Base-by-base conservation (phyloP, 2,113 vertebrate species). In the Xiphias gladius region DNA sequence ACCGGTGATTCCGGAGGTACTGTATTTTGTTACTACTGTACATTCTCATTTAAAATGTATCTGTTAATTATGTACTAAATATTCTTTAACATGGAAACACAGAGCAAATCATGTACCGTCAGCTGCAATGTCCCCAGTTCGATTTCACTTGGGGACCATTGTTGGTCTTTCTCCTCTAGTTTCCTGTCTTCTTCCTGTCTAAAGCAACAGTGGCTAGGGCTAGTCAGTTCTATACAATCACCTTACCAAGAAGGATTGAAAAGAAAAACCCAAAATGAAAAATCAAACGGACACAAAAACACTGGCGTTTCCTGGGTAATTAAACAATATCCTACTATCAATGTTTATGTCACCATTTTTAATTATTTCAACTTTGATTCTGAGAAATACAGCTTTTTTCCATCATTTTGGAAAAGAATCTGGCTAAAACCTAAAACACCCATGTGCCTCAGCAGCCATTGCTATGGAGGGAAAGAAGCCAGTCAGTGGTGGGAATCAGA, bases 351-450 rank as follows among this genome's bases (percentile, higher is more conserved):
- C 11, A 20, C 20, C 28, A 58, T 52, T 19, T 66, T 41, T 20
- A 28, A n/a, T 64, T 43, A 58, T 62, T 68, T 50, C 24, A 58
- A 16, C 13, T 46, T 66, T 37, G 14, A 63, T 65, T 71, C 10
- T 20, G 26, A 57, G 17, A 55, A 57, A 46, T 63, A 35, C 14
- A 6, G 11, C 4, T n/a, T 30, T 7, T 48, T 61, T 39, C 48
- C 11, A 24, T 67, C 48, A 19, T 57, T 39, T 48, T 37, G 68
- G 20, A 16, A 20, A 22, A 66, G 28, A 68, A 82, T 62, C 77
- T 86, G 68, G 79, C 16, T 71, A 24, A 54, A 35, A 35, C n/a
- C 48, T 54, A n/a, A 16, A 71, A 71, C 50, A 37, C 52, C 32
- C 50, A 57, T 35, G 32, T 57, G 52, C 52, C 22, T 30, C 24